A percentile compares a stretch with the other conserved stretches of the same genome.
phyloP scores from a whole-genome alignment of 2,113 vertebrate genomes.

The Zosterops lateralis region DNA sequence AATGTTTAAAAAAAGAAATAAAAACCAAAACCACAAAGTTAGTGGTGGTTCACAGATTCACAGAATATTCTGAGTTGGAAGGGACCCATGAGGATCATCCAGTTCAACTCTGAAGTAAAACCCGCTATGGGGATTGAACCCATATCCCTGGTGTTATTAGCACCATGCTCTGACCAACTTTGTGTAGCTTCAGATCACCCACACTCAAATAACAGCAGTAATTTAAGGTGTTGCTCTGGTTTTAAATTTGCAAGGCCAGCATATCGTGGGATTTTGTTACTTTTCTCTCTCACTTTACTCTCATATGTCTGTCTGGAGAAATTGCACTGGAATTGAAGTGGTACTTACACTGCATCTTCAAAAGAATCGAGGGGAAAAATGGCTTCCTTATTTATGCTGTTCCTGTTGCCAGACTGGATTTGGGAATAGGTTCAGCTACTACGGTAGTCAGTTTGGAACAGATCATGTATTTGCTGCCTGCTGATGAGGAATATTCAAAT shows the following conservation, averaged over 20 bases:
- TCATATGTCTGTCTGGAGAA: not conserved
- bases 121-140: not conserved
- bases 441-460: not conserved
- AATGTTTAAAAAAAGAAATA: not conserved
- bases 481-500: not conserved
- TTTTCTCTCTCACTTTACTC: not conserved
- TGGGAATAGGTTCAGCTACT: not conserved
- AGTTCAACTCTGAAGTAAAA: not conserved
- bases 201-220: not conserved
- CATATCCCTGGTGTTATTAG: not conserved
- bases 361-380: not conserved
- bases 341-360: not conserved
- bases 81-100: not conserved
- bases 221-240: not conserved
- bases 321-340: not conserved
- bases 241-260: not conserved
- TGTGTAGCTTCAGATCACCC: not conserved
- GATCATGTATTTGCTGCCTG: not conserved
- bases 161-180: fast-evolving
- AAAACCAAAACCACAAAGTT: not conserved
- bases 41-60: not conserved
- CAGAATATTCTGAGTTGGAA: not conserved
- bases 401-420: not conserved
- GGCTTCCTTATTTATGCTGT: not conserved
- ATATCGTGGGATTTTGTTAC: not conserved